Percentiles rank a stretch among this genome's conserved stretches.
These are phyloP conservation scores for Sisyra terminalis DNA, from an alignment of 2,888 invertebrate genomes.

Conservation along the genomic window DNA sequence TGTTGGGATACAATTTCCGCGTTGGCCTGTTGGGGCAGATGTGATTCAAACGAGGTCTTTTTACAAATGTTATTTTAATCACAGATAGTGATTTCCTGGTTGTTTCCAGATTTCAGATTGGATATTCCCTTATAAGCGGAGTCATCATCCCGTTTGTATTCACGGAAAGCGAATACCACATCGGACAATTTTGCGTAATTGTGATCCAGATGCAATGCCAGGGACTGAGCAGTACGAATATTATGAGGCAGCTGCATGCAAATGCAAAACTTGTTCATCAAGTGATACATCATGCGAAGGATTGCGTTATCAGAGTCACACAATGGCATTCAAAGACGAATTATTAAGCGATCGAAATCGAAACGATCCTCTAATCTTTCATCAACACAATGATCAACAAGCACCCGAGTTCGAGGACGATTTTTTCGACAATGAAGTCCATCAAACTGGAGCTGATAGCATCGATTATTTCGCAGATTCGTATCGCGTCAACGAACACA, in stretches of 20 bases:
- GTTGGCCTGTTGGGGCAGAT: conserved; percentile 66
- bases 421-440: too few species aligned
- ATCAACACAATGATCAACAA: too few species aligned
- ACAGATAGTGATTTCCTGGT: not conserved
- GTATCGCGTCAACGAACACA: too few species aligned
- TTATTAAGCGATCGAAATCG: too few species aligned
- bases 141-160: conserved; percentile 72
- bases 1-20: conserved; percentile 65
- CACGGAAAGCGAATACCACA: conserved; percentile 52
- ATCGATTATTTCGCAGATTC: too few species aligned
- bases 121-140: conserved; percentile 76
- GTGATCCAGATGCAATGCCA: conserved; percentile 53
- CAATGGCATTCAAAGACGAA: too few species aligned
- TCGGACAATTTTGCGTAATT: conserved; percentile 48
- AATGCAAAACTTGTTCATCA: conserved; percentile 50
- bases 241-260: conserved; percentile 59
- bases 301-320: conserved; percentile 31
- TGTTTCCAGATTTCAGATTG: conserved; percentile 59
- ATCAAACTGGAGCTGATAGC: too few species aligned
- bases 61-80: not conserved
- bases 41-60: conserved; percentile 65
- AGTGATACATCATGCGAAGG: conserved; percentile 57
- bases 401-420: too few species aligned
- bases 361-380: too few species aligned
- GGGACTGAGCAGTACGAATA: conserved; percentile 59